Percentiles rank a stretch among this genome's conserved stretches.
Conservation (phyloP, 1,140 invertebrate species). For the Rhyzopertha dominica region DNA sequence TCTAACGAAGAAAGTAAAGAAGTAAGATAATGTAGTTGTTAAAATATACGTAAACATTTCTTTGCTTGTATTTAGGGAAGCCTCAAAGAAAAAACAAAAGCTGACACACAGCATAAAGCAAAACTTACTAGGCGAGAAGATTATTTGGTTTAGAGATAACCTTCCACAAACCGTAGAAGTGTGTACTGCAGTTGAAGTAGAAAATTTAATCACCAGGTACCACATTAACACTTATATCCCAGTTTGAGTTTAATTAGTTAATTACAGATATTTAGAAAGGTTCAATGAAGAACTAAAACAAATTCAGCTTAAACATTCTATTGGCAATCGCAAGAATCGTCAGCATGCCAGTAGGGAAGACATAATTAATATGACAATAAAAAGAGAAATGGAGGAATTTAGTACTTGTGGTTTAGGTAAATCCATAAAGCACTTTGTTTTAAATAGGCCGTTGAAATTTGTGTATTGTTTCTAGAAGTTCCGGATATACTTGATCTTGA, state of each 20-base stretch:
- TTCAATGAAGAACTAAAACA: conserved; percentile 74
- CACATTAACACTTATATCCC: conserved; percentile 23
- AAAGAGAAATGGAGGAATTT: conserved; percentile 65
- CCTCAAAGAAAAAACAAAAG: conserved; percentile 59
- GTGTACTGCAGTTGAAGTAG: conserved; percentile 9
- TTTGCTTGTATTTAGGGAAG: no score
- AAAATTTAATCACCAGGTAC: conserved; percentile 13
- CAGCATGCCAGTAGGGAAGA: conserved; percentile 72
- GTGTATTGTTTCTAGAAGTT: conserved; percentile 50
- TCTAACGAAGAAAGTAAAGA: conserved; percentile 61
- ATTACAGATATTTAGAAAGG: conserved; percentile 52
- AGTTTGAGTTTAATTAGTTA: conserved; percentile 23
- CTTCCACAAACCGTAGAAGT: conserved; percentile 38
- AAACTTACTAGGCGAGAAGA: conserved; percentile 65
- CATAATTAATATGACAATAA: conserved; percentile 64
- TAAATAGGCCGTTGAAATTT: conserved; percentile 10
- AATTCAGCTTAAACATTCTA: conserved; percentile 67
- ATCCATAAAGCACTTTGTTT: conserved; percentile 3
- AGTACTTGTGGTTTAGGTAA: conserved; percentile 66
- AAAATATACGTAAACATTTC: conserved; percentile 22
- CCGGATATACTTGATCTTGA: conserved; percentile 56
- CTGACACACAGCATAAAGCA: conserved; percentile 60
- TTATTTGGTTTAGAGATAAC: conserved; percentile 63
- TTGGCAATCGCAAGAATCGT: conserved; percentile 62
- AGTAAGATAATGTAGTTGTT: conserved; percentile 38